Evolutionary conservation across 2,888 invertebrate genomes (phyloP).

Genomic region (Acanthosepion esculentum): DNA sequence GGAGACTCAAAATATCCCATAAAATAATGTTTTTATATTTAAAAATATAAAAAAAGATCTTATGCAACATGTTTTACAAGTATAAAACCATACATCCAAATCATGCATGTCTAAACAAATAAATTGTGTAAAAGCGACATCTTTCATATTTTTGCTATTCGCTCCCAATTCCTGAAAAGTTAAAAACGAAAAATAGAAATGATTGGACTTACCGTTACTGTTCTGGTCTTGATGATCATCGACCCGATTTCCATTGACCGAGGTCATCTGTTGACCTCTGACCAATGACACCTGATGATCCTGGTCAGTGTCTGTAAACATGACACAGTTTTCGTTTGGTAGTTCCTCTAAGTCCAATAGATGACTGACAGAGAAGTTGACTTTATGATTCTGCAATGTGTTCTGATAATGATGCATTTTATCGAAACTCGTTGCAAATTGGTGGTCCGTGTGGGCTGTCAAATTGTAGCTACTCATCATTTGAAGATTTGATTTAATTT

Average conservation of each 20-base stretch:
- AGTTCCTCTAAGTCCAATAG: slow-evolving; percentile 67
- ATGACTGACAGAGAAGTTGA: slow-evolving; percentile 67
- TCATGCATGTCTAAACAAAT: too few relatives aligned
- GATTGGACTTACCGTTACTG: slow-evolving; percentile 49
- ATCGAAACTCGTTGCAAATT: slow-evolving; percentile 61
- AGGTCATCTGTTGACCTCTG: slow-evolving; percentile 60
- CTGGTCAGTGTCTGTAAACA: slow-evolving; percentile 61
- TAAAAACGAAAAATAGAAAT: neutral
- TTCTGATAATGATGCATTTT: slow-evolving; percentile 62
- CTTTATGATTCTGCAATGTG: slow-evolving; percentile 63
- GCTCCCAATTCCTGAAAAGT: neutral
- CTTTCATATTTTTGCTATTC: too few relatives aligned
- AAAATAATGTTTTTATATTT: too few relatives aligned
- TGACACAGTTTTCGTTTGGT: slow-evolving; percentile 67
- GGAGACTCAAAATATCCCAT: too few relatives aligned
- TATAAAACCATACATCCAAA: too few relatives aligned
- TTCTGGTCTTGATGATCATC: slow-evolving; percentile 43
- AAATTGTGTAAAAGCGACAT: too few relatives aligned
- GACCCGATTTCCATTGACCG: slow-evolving; percentile 51
- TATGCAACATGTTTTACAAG: too few relatives aligned
- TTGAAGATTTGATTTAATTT: neutral
- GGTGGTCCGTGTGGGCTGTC: slow-evolving; percentile 57
- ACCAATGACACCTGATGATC: slow-evolving; percentile 60
- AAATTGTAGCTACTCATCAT: slow-evolving; percentile 65
- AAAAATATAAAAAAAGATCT: too few relatives aligned